phyloP scores from a whole-genome alignment of 2,113 vertebrate genomes.

The Kryptolebias marmoratus region DNA sequence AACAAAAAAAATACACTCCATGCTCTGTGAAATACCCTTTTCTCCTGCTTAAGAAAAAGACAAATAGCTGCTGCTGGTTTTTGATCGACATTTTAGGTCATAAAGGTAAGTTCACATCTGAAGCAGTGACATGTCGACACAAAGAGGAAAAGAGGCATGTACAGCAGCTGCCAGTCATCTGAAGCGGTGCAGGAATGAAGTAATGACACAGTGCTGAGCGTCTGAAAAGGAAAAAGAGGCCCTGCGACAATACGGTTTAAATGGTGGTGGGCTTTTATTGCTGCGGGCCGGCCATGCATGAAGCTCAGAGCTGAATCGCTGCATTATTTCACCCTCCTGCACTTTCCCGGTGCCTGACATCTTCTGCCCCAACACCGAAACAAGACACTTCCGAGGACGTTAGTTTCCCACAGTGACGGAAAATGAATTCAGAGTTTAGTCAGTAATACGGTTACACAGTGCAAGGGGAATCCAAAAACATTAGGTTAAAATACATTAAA shows the following conservation, averaged over 20 bases:
- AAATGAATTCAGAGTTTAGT: too few species aligned
- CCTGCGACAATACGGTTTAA: slow-evolving; percentile 12
- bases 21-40: background rate
- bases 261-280: slow-evolving; percentile 12
- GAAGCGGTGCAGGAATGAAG: slow-evolving; percentile 2
- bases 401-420: background rate
- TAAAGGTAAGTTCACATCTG: background rate
- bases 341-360: slow-evolving; percentile 28
- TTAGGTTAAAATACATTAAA: too few species aligned
- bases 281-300: slow-evolving; percentile 35
- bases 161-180: slow-evolving; percentile 13
- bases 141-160: background rate
- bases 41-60: background rate
- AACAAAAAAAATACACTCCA: too few species aligned
- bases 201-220: slow-evolving; percentile 4
- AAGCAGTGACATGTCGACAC: background rate
- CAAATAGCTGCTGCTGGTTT: background rate
- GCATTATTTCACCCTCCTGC: slow-evolving; percentile 48
- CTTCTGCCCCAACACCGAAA: slow-evolving; percentile 7
- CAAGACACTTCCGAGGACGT: background rate
- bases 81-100: slow-evolving; percentile 1
- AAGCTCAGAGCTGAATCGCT: slow-evolving; percentile 53
- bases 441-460: too few species aligned
- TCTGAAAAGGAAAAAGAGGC: slow-evolving; percentile 20
- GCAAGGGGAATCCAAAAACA: too few species aligned